Evolutionary conservation across 2,888 invertebrate genomes (phyloP).

Genomic region (Tetragonula carbonaria): DNA sequence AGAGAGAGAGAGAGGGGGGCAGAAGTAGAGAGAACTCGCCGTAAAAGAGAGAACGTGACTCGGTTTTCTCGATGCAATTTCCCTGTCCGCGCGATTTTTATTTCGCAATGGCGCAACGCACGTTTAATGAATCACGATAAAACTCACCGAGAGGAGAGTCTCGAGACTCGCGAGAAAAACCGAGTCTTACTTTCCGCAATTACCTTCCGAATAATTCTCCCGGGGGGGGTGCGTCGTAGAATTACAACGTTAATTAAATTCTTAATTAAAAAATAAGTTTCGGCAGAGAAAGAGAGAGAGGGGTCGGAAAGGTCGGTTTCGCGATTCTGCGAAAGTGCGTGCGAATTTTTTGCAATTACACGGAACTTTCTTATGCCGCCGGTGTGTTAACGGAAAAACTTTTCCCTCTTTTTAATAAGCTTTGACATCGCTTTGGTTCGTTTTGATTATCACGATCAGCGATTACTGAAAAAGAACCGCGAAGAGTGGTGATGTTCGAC

Average conservation of each 20-base stretch:
- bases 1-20: too few relatives aligned
- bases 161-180: not conserved
- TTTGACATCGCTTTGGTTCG: not conserved
- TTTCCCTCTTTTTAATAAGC: not conserved
- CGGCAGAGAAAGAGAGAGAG: not conserved
- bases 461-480: too few relatives aligned
- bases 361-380: not conserved
- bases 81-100: constrained; percentile 11
- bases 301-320: not conserved
- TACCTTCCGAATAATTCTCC: constrained; percentile 17
- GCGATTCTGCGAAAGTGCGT: not conserved
- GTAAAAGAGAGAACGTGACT: constrained; percentile 37
- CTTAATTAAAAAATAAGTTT: constrained; percentile 37
- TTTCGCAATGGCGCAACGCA: not conserved
- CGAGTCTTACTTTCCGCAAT: constrained; percentile 6
- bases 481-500: too few relatives aligned
- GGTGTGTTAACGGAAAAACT: not conserved
- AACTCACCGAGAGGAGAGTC: not conserved
- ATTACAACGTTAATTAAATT: constrained; percentile 18
- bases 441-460: not conserved
- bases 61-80: constrained; percentile 40
- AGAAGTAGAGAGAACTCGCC: not conserved
- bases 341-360: not conserved
- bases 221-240: not conserved
- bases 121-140: constrained; percentile 48